Percentiles rank a stretch among this genome's conserved stretches.
phyloP scores from a whole-genome alignment of 2,797 vertebrate species.

The Odontamblyopus lacepedii region DNA sequence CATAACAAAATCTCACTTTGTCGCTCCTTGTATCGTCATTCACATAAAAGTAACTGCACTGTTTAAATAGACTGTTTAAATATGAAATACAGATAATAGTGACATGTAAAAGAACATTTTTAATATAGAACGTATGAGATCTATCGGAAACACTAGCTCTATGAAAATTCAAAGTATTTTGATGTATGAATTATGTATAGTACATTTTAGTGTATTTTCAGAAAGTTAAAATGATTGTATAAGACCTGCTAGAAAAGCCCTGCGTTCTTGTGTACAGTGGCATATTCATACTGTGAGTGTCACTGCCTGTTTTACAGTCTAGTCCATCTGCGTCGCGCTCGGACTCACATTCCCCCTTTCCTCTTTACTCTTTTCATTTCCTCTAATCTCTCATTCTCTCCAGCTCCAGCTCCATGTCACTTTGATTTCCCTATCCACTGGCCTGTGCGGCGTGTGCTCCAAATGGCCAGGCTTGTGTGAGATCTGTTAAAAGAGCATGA shows the following conservation, averaged over 20 bases:
- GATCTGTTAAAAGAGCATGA: conserved; percentile 64
- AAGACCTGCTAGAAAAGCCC: too few relatives aligned
- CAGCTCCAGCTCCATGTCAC: conserved; percentile 74
- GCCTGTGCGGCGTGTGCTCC: conserved; percentile 66
- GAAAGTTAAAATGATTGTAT: too few relatives aligned
- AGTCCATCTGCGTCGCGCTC: conserved; percentile 65
- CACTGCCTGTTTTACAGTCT: conserved; percentile 69
- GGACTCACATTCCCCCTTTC: conserved; percentile 69
- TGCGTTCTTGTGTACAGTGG: conserved; percentile 22
- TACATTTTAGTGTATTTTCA: neutral
- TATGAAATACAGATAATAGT: too few relatives aligned
- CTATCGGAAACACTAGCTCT: neutral
- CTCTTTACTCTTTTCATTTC: conserved; percentile 82
- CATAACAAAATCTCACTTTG: too few relatives aligned
- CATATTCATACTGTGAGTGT: conserved; percentile 48
- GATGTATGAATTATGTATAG: neutral
- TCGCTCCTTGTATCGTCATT: too few relatives aligned
- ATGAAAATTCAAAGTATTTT: neutral
- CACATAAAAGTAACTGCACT: too few relatives aligned
- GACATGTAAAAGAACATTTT: too few relatives aligned
- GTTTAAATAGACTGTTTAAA: too few relatives aligned
- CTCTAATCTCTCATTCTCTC: conserved; percentile 78
- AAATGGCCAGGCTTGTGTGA: conserved; percentile 32
- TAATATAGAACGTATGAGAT: too few relatives aligned
- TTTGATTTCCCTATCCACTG: conserved; percentile 85